phyloP scores from a whole-genome alignment of 2,888 invertebrate genomes.

The Apotomis capreana region DNA sequence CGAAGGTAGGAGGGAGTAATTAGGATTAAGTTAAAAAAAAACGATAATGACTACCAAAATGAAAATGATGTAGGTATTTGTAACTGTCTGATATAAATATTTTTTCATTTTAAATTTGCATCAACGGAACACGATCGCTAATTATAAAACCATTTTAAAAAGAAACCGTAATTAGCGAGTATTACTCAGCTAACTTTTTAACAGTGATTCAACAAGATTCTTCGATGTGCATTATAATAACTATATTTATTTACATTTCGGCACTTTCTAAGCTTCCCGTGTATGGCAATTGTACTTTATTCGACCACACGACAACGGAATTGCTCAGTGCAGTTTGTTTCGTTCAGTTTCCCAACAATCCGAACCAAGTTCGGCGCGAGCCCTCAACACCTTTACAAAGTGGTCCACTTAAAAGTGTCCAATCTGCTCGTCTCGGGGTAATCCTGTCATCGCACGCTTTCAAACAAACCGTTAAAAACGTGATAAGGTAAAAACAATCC shows the following conservation, averaged over 20 bases:
- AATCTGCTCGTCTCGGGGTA: conserved; percentile 30
- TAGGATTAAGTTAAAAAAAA: background rate
- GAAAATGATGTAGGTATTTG: background rate
- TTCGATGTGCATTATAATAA: background rate
- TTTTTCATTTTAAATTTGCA: too few relatives aligned
- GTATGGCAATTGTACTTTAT: background rate
- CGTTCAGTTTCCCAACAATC: conserved; percentile 6
- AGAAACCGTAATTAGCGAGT: too few relatives aligned
- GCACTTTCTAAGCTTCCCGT: background rate
- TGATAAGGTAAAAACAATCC: conserved; percentile 28
- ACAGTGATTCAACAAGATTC: too few relatives aligned
- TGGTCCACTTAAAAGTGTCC: conserved; percentile 35
- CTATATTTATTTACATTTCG: background rate
- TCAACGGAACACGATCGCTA: background rate
- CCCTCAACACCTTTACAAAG: conserved; percentile 28
- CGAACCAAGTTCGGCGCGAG: conserved; percentile 12
- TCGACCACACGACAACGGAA: background rate
- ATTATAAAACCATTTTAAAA: background rate
- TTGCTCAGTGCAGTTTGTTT: conserved; percentile 14
- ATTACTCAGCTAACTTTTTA: too few relatives aligned
- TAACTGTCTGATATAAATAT: too few relatives aligned
- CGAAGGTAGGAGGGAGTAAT: background rate
- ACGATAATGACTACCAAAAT: background rate
- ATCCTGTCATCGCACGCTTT: conserved; percentile 30
- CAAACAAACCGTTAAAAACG: conserved; percentile 27